Evolutionary conservation across 2,113 vertebrate genomes (phyloP).

Genomic region (Todiramphus chloris): DNA sequence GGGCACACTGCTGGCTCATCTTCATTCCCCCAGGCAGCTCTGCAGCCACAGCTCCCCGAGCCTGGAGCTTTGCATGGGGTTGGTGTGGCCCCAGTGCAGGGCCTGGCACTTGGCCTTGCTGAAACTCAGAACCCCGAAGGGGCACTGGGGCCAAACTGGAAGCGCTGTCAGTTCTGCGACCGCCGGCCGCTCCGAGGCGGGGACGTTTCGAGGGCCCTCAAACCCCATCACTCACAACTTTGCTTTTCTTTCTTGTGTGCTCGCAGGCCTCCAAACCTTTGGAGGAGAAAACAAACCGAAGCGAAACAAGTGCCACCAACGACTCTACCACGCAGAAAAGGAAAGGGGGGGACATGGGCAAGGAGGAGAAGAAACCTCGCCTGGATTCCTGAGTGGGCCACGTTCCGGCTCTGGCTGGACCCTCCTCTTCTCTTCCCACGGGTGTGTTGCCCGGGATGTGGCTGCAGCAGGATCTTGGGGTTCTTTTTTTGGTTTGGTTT

Average conservation of each 20-base stretch:
- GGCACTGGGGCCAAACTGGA: not conserved
- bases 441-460: too few species aligned
- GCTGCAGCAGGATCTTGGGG: too few species aligned
- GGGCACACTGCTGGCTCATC: too few species aligned
- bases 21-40: too few species aligned
- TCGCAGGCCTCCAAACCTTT: not conserved
- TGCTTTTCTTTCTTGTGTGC: not conserved
- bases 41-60: too few species aligned
- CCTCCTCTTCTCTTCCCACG: too few species aligned
- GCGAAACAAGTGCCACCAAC: not conserved
- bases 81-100: too few species aligned
- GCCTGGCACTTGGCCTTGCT: too few species aligned
- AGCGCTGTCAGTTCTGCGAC: rapidly evolving
- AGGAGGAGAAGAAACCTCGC: constrained; percentile 14
- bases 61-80: too few species aligned
- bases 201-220: not conserved
- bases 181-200: rapidly evolving
- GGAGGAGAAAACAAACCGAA: not conserved
- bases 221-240: not conserved
- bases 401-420: not conserved
- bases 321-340: not conserved
- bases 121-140: not conserved
- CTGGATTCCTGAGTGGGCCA: not conserved
- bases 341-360: not conserved
- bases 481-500: not conserved